phyloP scores from a whole-genome alignment of 2,888 invertebrate species.

The Dascillus cervinus region DNA sequence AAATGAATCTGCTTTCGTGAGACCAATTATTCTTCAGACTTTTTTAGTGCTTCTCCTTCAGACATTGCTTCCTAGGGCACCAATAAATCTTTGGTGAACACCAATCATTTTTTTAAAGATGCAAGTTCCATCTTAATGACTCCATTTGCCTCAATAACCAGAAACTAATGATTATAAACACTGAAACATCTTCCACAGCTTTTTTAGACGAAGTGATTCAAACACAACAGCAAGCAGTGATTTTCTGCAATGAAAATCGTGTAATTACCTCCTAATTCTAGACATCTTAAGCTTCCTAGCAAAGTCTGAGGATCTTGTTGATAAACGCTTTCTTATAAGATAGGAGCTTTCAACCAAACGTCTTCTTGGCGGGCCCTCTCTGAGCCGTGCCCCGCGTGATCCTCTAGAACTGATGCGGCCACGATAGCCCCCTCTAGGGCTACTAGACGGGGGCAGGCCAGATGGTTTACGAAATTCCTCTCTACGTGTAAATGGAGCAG shows the following conservation, averaged over 20 bases:
- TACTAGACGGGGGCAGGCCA: constrained; percentile 26
- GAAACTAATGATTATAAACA: too few species aligned
- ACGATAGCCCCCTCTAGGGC: constrained; percentile 31
- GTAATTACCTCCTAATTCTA: constrained; percentile 43
- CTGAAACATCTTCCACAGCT: too few species aligned
- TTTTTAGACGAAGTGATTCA: constrained; percentile 10
- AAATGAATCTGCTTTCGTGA: too few species aligned
- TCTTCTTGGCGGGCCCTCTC: constrained; percentile 50
- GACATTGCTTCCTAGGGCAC: too few species aligned
- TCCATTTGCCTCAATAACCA: too few species aligned
- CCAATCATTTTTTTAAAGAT: too few species aligned
- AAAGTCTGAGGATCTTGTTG: constrained; percentile 35
- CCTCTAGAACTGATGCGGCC: constrained; percentile 40
- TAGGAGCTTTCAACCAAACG: constrained; percentile 52
- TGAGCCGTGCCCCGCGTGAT: constrained; percentile 40
- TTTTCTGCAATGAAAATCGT: constrained; percentile 19
- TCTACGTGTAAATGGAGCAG: constrained; percentile 30
- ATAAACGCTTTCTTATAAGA: constrained; percentile 48
- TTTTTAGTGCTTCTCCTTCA: too few species aligned
- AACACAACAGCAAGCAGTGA: constrained; percentile 13
- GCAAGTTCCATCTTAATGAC: too few species aligned
- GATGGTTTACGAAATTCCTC: constrained; percentile 40
- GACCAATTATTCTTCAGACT: too few species aligned
- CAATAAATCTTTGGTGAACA: too few species aligned
- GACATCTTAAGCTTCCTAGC: constrained; percentile 40